Base-by-base conservation (phyloP, 2,888 invertebrate species). In the Melanotus villosus region DNA sequence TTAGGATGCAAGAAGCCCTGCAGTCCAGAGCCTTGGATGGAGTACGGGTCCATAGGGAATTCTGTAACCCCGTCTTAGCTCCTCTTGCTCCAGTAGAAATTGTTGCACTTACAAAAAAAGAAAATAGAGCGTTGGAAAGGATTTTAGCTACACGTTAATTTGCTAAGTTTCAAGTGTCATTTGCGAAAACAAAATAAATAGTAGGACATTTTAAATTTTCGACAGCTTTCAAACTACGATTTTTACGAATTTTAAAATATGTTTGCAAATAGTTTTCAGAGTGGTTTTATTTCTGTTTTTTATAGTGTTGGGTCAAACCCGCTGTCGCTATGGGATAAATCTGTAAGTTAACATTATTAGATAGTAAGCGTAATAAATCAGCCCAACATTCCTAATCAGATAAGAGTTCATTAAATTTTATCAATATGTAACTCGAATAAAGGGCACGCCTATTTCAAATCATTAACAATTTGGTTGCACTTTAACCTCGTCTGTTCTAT, bases 221-320 rank as follows among this genome's bases (percentile, higher is more conserved):
- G 70, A 66, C 63, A 63, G 34, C 45, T 64, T 45, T 68, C 64
- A 68, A 71, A 63, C 10, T 50, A 30, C 14, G 23, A n/a, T 19
- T 52, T 50, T 41, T 5, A 12, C 3, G 10, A 43, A 43, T 6
- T 23, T 47, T 47, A 12, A 12, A 47, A 47, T 78, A 91, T 91
- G 91, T 91, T 90, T 80, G 88, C 89, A 75, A 90, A 90, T 77
- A 87, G 90, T 1, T 90, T 90, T 79, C 91, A 91, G 83, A 90
- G 89, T 82, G 91, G 90, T 52, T 90, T 91, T 77, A 81, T 91
- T 41, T 90, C 91, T 10, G 88, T 91, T 75, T 85, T 91, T 70
- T 91, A 90, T 79, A 90, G 90, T 77, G 89, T 90, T 70, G 91
- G 91, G 36, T 89, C 90, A 71, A 90, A 89, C 78, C 91, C 91